A percentile compares a stretch with the other conserved stretches of the same genome.
Conservation (phyloP, 2,888 invertebrate species). For the Elysia crispata region DNA sequence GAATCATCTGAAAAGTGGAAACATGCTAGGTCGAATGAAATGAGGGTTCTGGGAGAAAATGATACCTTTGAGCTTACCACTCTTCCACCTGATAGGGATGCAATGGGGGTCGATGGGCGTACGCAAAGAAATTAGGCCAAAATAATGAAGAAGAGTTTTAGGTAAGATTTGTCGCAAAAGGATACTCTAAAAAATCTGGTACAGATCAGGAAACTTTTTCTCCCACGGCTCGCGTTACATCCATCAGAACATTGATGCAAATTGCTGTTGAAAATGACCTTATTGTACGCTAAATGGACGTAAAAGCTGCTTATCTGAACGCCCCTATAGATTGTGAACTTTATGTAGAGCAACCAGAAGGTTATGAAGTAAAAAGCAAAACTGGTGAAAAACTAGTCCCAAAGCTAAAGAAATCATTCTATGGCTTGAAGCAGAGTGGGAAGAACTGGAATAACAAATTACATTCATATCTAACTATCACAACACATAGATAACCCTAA, state of each 20-base stretch:
- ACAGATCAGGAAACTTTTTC: slow-evolving; percentile 58
- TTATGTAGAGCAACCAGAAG: slow-evolving; percentile 53
- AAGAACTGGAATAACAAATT: slow-evolving; percentile 52
- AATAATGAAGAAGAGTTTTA: slow-evolving; percentile 49
- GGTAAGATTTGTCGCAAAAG: slow-evolving; percentile 56
- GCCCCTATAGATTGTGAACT: slow-evolving; percentile 57
- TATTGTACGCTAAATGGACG: slow-evolving; percentile 54
- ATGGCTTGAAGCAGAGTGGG: slow-evolving; percentile 55
- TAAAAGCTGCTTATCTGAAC: slow-evolving; percentile 52
- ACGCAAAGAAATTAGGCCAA: slow-evolving; percentile 48
- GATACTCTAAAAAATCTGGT: slow-evolving; percentile 52
- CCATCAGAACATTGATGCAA: slow-evolving; percentile 52
- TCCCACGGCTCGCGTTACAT: slow-evolving; percentile 53
- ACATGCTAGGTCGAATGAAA: slow-evolving; percentile 55
- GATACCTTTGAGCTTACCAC: slow-evolving; percentile 51
- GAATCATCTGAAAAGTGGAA: slow-evolving; percentile 14
- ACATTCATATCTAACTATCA: slow-evolving; percentile 20
- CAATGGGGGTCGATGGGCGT: slow-evolving; percentile 54
- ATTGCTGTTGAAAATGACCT: slow-evolving; percentile 50
- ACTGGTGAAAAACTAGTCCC: slow-evolving; percentile 44
- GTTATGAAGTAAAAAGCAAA: slow-evolving; percentile 35
- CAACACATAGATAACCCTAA: slow-evolving; percentile 7
- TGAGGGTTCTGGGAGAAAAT: slow-evolving; percentile 51
- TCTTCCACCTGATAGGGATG: slow-evolving; percentile 48
- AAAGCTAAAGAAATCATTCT: slow-evolving; percentile 47